Evolutionary conservation across 2,888 invertebrate genomes (phyloP), one percentile per base, ranked within the genome.

Genomic region (Anoplius nigerrimus): DNA sequence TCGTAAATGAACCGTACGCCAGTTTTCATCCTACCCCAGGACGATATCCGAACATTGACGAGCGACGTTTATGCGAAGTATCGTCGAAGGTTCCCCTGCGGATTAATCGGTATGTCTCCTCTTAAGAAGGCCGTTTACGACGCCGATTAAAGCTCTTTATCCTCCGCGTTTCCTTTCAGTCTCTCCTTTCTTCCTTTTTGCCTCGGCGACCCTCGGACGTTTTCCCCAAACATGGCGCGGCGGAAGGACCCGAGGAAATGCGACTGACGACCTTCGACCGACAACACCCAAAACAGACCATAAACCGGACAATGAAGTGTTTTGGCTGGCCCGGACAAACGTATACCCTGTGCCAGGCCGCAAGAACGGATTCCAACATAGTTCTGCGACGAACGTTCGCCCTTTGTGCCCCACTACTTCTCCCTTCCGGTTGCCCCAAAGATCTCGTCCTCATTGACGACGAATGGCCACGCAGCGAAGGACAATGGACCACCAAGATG

Each of bases 241-340:
- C 34, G 34, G 11, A 34, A 34, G 34, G 11, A 2, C 34, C 11
- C 6, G 11, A 34, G 4, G 1, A 34, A 34, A 42, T 51, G 42
- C 52, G 78, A 46, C 71, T 75, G 73, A 74, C 62, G 70, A 16
- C 64, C 27, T 8, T 42, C 45, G 27, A 34, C 24, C 54, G 54
- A 59, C 57, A 61, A 51, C 62, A 64, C 59, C 76, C 79, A 84
- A 84, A 87, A 87, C 85, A 84, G 67, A 75, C 82, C 79, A 75
- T 84, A 83, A 83, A 84, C 74, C 67, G 82, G 77, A 86, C 86
- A 86, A 86, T 85, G 74, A 70, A 11, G 61, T 82, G 82, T 84
- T 86, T 85, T 84, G 82, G 80, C 76, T 71, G 64, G 69, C 61
- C n/a, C 16, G 56, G 54, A 43, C 22, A 62, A 56, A 66, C 71